Conservation (phyloP, 2,113 vertebrate genomes). For the Pseudonaja textilis region DNA sequence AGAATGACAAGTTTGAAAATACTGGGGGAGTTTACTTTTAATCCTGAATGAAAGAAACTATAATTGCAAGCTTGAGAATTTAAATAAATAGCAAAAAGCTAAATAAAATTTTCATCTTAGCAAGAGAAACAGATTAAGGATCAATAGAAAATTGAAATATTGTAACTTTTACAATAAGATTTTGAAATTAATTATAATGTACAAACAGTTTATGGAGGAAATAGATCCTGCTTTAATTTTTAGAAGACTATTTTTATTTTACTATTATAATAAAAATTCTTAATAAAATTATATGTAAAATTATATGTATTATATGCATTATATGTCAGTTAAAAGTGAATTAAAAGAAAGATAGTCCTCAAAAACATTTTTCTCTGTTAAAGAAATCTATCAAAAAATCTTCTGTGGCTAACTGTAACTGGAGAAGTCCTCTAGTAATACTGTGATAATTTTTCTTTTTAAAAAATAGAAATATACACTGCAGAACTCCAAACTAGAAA, state of each 20-base stretch:
- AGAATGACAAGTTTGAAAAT: background rate
- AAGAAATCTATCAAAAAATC: background rate
- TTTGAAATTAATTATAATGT: background rate
- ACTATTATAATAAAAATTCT: background rate
- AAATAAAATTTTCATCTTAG: background rate
- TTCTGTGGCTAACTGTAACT: background rate
- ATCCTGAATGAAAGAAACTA: background rate
- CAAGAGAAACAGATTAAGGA: background rate
- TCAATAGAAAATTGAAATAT: background rate
- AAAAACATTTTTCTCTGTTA: background rate
- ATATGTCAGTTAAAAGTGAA: background rate
- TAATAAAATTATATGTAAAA: background rate
- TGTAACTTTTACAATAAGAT: background rate
- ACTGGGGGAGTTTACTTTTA: background rate
- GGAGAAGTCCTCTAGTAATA: background rate
- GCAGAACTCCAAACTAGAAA: background rate
- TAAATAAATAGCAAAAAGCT: background rate
- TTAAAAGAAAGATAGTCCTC: slow-evolving; percentile 1
- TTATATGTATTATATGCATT: too few relatives aligned
- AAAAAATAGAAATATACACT: background rate
- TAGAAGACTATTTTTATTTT: background rate
- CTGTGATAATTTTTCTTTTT: background rate
- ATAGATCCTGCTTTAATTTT: background rate
- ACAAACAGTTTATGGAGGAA: background rate
- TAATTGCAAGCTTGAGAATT: background rate